A percentile compares a stretch with the other conserved stretches of the same genome.
These are phyloP conservation scores for Zaprionus nigranus DNA, from an alignment of 1,140 invertebrate genomes.

Conservation along the genomic window DNA sequence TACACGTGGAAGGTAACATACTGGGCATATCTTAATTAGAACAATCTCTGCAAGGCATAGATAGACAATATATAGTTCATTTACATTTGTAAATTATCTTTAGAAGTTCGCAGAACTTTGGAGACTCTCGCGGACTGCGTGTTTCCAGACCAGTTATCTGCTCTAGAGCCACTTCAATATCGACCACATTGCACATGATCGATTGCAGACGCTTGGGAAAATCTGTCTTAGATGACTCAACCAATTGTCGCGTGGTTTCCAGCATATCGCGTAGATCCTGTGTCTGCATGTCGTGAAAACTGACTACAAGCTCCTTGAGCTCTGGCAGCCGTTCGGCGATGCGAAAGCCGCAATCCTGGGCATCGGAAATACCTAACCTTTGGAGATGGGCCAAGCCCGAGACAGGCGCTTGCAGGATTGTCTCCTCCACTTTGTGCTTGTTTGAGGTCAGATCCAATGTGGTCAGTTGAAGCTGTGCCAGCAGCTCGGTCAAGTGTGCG, in stretches of 20 bases:
- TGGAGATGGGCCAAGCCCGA: conserved; percentile 46
- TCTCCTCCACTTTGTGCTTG: conserved; percentile 52
- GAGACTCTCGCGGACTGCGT: conserved; percentile 58
- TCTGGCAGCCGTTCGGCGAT: conserved; percentile 54
- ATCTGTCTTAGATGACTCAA: conserved; percentile 8
- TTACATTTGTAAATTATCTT: conserved; percentile 66
- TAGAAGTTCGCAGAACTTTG: conserved; percentile 60
- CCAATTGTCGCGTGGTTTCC: conserved; percentile 45
- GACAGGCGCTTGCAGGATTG: conserved; percentile 44
- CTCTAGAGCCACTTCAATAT: conserved; percentile 65
- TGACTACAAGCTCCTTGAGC: conserved; percentile 57
- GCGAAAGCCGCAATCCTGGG: conserved; percentile 60
- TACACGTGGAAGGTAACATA: not conserved
- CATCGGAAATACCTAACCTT: conserved; percentile 61
- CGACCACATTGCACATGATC: conserved; percentile 68
- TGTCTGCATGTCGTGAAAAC: conserved; percentile 57
- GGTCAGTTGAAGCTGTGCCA: conserved; percentile 47
- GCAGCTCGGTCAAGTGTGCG: conserved; percentile 44
- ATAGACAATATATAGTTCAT: conserved; percentile 21
- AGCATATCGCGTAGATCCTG: conserved; percentile 54
- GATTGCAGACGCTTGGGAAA: conserved; percentile 63
- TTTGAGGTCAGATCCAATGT: conserved; percentile 62
- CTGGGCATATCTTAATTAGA: not conserved
- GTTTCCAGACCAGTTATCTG: conserved; percentile 69
- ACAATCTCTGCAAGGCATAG: conserved; percentile 6